Percentiles rank a stretch among this genome's conserved stretches.
Evolutionary conservation across 1,140 invertebrate genomes (phyloP).

Genomic region (Lethrus apterus): DNA sequence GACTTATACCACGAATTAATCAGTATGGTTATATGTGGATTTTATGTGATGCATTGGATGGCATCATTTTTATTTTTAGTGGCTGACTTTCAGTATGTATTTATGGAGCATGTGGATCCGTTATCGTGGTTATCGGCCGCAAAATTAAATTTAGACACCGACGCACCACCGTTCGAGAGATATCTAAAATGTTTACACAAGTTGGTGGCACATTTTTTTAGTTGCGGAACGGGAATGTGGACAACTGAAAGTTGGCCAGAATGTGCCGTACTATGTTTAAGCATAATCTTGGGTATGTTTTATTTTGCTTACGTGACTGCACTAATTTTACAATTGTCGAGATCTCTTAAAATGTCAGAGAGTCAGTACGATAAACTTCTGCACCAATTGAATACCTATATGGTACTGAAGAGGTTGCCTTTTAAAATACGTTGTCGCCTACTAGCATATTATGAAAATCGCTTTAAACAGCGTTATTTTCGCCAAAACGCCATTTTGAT

Average conservation of each 20-base stretch:
- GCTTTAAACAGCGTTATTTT: conserved; percentile 6
- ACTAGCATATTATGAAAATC: not conserved
- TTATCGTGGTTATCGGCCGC: not conserved
- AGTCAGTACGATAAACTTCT: conserved; percentile 1
- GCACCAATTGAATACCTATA: conserved; percentile 1
- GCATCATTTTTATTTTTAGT: not conserved
- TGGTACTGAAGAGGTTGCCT: not conserved
- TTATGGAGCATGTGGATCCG: not conserved
- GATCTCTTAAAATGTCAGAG: conserved; percentile 1
- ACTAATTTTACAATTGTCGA: not conserved
- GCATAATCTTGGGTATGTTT: not conserved
- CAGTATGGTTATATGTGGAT: not conserved
- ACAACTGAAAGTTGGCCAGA: not conserved
- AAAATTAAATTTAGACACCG: not conserved
- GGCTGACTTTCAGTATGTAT: not conserved
- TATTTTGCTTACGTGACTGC: conserved; percentile 6
- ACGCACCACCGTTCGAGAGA: no score
- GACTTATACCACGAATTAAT: conserved; percentile 4
- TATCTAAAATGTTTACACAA: conserved; percentile 7
- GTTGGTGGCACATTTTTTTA: not conserved
- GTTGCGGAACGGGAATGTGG: conserved; percentile 5
- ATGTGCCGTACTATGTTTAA: not conserved
- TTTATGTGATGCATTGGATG: conserved; percentile 4
- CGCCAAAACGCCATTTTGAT: not conserved
- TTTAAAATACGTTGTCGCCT: not conserved